Conservation (phyloP, 2,113 vertebrate genomes). For the Diglossa brunneiventris region DNA sequence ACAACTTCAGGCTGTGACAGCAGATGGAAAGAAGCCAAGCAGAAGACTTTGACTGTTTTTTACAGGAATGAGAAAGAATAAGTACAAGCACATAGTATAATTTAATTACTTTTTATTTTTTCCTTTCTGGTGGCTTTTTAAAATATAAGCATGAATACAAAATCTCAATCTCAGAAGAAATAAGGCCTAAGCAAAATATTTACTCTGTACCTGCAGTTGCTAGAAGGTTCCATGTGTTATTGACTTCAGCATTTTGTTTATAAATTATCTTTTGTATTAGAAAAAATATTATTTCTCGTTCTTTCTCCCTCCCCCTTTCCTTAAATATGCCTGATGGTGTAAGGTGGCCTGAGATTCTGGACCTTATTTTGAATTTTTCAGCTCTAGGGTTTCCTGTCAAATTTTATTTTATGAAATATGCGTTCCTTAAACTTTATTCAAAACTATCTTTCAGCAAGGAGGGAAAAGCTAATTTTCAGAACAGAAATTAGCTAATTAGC, state of each 20-base stretch:
- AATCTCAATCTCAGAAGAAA: background rate
- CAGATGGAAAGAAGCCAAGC: background rate
- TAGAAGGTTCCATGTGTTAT: background rate
- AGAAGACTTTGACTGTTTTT: background rate
- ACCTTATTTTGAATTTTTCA: background rate
- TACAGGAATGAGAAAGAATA: background rate
- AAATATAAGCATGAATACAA: background rate
- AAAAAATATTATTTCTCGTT: background rate
- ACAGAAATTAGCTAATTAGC: too few relatives aligned
- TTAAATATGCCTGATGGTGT: rapidly evolving
- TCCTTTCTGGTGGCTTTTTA: background rate
- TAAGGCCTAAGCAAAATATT: background rate
- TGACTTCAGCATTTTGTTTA: background rate
- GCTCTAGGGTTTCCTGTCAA: background rate
- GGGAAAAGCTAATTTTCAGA: background rate
- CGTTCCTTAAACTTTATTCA: background rate
- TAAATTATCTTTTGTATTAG: background rate
- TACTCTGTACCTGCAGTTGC: background rate
- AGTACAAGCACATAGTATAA: background rate
- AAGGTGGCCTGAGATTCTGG: background rate
- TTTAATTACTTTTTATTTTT: background rate
- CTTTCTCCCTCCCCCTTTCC: rapidly evolving
- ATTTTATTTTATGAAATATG: background rate
- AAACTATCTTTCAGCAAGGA: background rate
- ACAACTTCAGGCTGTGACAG: background rate